Base-by-base conservation (phyloP, 2,797 vertebrate genomes). In the Oreonectes daqikongensis region DNA sequence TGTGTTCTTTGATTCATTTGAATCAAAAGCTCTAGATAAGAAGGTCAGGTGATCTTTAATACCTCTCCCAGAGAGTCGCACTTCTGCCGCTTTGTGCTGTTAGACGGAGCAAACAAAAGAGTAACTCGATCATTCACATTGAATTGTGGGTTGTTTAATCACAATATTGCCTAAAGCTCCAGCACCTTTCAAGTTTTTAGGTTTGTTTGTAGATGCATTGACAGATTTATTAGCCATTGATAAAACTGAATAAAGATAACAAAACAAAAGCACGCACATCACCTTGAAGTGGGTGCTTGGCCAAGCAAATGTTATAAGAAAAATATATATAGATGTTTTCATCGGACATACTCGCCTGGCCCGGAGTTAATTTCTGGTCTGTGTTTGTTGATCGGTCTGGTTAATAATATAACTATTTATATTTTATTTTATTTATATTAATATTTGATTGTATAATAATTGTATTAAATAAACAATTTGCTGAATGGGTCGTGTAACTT, bases 41-140 rank as follows among this genome's bases (percentile, higher is more conserved):
- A 20, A 22, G 81, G 76, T 83, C 79, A 64, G n/a, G 17, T 50
- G 52, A 77, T 60, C 42, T 46, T 10, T 20, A 28, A 50, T 72
- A 65, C 48, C 57, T 65, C 26, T 68, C 44, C 68, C 12, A 17
- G 32, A 81, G 55, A 60, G 63, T 57, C 24, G 15, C 18, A 35
- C 24, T n/a, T 18, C 50, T 61, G 30, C 22, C 26, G 82, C 82
- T 84, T 74, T 52, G 82, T 85, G 80, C 83, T 75, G 77, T 81
- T 28, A 26, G 86, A 89, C 82, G 85, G 79, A 87, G 83, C 88
- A 87, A 88, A 88, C 85, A 90, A 86, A 84, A 69, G 74, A 83
- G 78, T 83, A 86, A 64, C 81, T 87, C 85, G 80, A 90, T 89
- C 82, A 85, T 87, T 89, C 79, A 87, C 82, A 78, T 89, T 89